phyloP scores from a whole-genome alignment of 53 echinoderm and acorn worm species.

The Patiria pectinifera region DNA sequence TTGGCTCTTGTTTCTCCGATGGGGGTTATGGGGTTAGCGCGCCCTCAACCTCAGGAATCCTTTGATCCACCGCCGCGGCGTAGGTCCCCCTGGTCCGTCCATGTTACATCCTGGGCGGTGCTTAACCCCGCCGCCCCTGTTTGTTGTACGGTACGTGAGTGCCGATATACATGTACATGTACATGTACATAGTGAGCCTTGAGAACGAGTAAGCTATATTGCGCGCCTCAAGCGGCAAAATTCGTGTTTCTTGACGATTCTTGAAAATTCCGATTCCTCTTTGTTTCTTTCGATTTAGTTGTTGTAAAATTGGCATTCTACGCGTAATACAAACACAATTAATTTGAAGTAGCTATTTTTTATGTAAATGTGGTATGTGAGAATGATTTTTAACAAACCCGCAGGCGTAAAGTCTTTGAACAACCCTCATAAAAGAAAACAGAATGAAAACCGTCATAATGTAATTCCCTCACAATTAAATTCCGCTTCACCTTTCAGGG shows the following conservation, averaged over 20 bases:
- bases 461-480: too few relatives aligned
- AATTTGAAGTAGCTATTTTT: too few relatives aligned
- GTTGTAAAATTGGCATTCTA: too few relatives aligned
- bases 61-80: slow-evolving; percentile 36
- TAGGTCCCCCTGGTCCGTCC: slow-evolving; percentile 12
- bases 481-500: too few relatives aligned
- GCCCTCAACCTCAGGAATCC: slow-evolving; percentile 27
- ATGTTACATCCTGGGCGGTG: slow-evolving; percentile 24
- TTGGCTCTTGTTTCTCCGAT: slow-evolving; percentile 56
- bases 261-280: background rate
- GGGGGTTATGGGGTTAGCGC: slow-evolving; percentile 44
- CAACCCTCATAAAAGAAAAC: too few relatives aligned
- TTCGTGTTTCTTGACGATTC: too few relatives aligned
- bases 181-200: background rate
- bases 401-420: too few relatives aligned
- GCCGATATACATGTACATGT: background rate
- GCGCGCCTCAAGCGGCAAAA: background rate
- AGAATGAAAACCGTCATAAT: too few relatives aligned
- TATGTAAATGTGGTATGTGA: too few relatives aligned
- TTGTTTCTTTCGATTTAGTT: too few relatives aligned
- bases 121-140: slow-evolving; percentile 10
- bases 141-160: background rate
- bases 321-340: too few relatives aligned
- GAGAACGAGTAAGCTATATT: background rate
- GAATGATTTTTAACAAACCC: too few relatives aligned